Percentiles rank a stretch among this genome's conserved stretches.
phyloP scores from a whole-genome alignment of 2,113 vertebrate genomes.

The Microcebus lehilahytsara region DNA sequence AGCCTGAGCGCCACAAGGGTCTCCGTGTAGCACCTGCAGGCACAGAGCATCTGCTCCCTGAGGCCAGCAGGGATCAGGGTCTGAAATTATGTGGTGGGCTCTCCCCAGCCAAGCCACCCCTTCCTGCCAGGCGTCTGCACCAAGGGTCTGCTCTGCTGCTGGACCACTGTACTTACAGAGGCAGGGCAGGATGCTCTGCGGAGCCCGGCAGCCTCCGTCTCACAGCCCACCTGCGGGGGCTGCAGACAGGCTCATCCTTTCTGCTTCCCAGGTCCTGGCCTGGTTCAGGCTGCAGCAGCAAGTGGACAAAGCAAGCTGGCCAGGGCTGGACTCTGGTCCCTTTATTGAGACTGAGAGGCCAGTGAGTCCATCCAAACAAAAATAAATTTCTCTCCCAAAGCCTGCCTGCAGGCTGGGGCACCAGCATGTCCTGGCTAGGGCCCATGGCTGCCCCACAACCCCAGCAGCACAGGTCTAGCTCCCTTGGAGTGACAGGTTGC shows the following conservation, averaged over 20 bases:
- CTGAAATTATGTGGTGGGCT: background rate
- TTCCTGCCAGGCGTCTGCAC: background rate
- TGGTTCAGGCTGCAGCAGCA: conserved; percentile 24
- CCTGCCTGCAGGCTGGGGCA: conserved; percentile 77
- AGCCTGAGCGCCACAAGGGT: background rate
- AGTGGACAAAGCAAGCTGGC: conserved; percentile 57
- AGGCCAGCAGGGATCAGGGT: background rate
- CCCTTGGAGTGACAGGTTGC: conserved; percentile 11
- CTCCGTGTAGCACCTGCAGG: background rate
- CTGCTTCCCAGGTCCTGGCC: conserved; percentile 39
- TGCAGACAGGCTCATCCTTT: background rate
- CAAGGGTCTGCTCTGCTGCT: background rate
- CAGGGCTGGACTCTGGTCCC: conserved; percentile 69
- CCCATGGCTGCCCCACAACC: background rate
- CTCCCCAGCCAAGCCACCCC: background rate
- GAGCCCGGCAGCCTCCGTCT: background rate
- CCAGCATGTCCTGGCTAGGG: conserved; percentile 40
- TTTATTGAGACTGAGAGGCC: conserved; percentile 75
- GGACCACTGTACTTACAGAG: background rate
- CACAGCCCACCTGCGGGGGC: background rate
- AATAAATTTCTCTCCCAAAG: conserved; percentile 76
- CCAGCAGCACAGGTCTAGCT: conserved; percentile 45
- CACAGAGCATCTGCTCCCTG: background rate
- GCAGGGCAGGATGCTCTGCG: background rate
- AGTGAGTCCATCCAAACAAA: conserved; percentile 70